Base-by-base conservation (phyloP, 2,113 vertebrate genomes). In the Micromys minutus region DNA sequence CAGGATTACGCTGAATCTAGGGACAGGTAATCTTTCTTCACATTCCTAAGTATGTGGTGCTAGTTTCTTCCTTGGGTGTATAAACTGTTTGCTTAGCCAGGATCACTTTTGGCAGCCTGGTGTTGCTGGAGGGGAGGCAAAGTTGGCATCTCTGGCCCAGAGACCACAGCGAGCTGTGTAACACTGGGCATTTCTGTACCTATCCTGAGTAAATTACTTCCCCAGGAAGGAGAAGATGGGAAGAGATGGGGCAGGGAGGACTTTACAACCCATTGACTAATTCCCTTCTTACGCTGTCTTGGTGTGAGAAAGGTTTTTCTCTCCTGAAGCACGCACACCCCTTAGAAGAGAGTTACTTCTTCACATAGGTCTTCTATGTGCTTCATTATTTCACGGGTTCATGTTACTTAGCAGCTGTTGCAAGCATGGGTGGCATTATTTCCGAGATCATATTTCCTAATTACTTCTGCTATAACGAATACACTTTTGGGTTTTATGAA, bases 361-460 rank as follows among this genome's bases (percentile, higher is more conserved):
- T 19, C 24, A 63, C 55, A 1, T 16, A 55, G 11, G 24, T 55
- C 76, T 93, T 65, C 63, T 50, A 13, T 31, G 59, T 89, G n/a
- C 42, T 91, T 89, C 80, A 61, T 52, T 91, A 79, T 61, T 84
- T 91, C 29, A 72, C 26, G 76, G n/a, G 59, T 88, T 45, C 13
- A 50, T 83, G 57, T 93, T 84, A 59, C 67, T 47, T 65, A 92
- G 6, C 21, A 42, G 67, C 8, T 72, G 26, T 29, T 90, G 19
- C 67, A 74, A 74, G 90, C 63, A 22, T 84, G 29, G 90, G 47
- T 76, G 39, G 2, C 63, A 39, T 90, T 22, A 21, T n/a, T 79
- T 91, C 47, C 6, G 12, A 89, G 87, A 85, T 91, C 72, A 65
- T 34, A 42, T 93, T 80, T 96, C 84, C 69, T 85, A 76, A 65